Evolutionary conservation across 2,113 vertebrate genomes (phyloP).

Genomic region (Ahaetulla prasina): DNA sequence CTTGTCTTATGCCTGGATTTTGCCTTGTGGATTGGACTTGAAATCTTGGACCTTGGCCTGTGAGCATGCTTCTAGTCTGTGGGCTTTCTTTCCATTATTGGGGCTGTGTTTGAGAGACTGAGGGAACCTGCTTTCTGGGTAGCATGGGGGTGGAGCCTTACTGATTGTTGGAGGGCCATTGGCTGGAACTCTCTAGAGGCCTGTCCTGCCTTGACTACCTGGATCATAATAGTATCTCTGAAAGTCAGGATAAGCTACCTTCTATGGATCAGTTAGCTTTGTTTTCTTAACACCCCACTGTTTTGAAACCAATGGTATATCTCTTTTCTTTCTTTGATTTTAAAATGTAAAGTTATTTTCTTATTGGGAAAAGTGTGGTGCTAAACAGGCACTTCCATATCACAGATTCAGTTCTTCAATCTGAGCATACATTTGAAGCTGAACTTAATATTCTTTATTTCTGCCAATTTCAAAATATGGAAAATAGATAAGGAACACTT

Average conservation of each 20-base stretch:
- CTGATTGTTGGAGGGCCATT: too few relatives aligned
- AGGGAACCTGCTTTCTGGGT: too few relatives aligned
- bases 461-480: not conserved
- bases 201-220: too few relatives aligned
- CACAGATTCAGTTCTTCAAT: not conserved
- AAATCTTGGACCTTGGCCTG: too few relatives aligned
- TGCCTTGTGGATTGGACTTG: too few relatives aligned
- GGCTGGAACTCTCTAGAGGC: too few relatives aligned
- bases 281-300: not conserved
- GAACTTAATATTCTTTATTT: not conserved
- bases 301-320: not conserved
- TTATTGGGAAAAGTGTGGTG: not conserved
- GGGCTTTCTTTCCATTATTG: too few relatives aligned
- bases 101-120: too few relatives aligned
- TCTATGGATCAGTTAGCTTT: not conserved
- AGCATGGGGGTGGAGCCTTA: too few relatives aligned
- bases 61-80: too few relatives aligned
- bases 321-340: not conserved
- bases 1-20: too few relatives aligned
- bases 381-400: not conserved
- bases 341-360: not conserved
- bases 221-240: not conserved
- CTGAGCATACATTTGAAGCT: not conserved
- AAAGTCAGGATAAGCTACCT: not conserved
- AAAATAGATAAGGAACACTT: not conserved